Conservation (phyloP, 2,888 invertebrate species). For the Strigamia crassipes region DNA sequence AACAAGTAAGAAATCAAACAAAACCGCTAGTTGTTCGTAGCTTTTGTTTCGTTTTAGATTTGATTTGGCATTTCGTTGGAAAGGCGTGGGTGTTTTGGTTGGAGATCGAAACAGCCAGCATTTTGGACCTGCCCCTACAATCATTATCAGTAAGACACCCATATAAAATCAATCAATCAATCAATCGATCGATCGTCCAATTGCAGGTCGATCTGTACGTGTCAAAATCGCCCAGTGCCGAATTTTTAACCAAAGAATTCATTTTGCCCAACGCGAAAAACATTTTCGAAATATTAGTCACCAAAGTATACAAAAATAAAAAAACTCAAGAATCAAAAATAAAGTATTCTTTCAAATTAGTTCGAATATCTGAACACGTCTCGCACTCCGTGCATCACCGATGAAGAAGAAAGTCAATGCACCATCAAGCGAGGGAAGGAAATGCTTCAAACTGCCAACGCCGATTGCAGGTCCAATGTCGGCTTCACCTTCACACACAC, state of each 20-base stretch:
- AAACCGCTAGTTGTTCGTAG: no score
- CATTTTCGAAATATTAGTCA: background rate
- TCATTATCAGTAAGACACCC: background rate
- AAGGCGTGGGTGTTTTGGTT: background rate
- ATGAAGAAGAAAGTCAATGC: background rate
- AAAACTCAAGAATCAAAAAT: no score
- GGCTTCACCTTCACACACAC: background rate
- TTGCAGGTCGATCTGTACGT: no score
- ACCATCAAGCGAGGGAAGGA: background rate
- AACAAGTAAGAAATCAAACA: background rate
- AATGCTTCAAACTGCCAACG: background rate
- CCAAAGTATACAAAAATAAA: no score
- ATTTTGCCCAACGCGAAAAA: background rate
- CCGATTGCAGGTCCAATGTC: background rate
- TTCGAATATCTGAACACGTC: background rate
- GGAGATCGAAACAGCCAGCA: background rate
- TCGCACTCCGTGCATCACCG: background rate
- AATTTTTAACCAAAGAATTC: no score
- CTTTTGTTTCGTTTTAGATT: no score
- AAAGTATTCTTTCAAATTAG: background rate
- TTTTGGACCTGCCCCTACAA: background rate
- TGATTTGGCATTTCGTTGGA: background rate
- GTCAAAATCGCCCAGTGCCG: no score
- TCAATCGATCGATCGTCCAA: background rate
- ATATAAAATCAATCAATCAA: background rate